Base-by-base conservation (phyloP, 1,140 invertebrate species). In the Heliconius eleuchia region DNA sequence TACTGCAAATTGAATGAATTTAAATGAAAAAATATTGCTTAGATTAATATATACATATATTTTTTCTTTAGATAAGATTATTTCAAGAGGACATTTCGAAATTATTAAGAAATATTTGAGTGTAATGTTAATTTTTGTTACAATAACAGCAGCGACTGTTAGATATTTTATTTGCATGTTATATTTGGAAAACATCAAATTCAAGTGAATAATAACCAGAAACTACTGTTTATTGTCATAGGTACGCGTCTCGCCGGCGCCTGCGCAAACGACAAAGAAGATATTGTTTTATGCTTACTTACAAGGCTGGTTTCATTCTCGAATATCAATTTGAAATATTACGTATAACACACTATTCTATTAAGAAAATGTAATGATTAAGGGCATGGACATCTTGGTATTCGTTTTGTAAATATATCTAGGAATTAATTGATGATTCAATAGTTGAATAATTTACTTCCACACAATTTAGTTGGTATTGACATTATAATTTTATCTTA, bases 291-390 rank as follows among this genome's bases (percentile, higher is more conserved):
- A 72, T 83, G 76, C 82, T 87, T 85, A 86, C 82, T 85, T 87
- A 86, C 87, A 86, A 88, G 84, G 84, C 83, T 85, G 76, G 80
- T 82, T 86, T 87, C 80, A 86, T 88, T 85, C 77, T 82, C 77
- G 78, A 80, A 83, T 85, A 83, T 84, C 82, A 83, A 83, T 82
- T 81, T 73, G 74, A 71, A 80, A 77, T 77, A 72, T 72, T 83
- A 77, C 75, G 18, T 75, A 37, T 81, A 71, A 83, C 80, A 77
- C 60, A 23, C 71, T 80, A 82, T 70, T 82, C 80, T 74, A 82
- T 74, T 72, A 60, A 52, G 30, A 73, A 78, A 74, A 30, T 4
- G 27, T 66, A 0, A 27, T n/a, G 13, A 27, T 66, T 16, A 30
- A 30, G 27, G 11, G 27, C 60, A 13, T 27, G 9, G 60, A 66